phyloP scores from a whole-genome alignment of 2,888 invertebrate genomes.

The Proisotoma minuta region DNA sequence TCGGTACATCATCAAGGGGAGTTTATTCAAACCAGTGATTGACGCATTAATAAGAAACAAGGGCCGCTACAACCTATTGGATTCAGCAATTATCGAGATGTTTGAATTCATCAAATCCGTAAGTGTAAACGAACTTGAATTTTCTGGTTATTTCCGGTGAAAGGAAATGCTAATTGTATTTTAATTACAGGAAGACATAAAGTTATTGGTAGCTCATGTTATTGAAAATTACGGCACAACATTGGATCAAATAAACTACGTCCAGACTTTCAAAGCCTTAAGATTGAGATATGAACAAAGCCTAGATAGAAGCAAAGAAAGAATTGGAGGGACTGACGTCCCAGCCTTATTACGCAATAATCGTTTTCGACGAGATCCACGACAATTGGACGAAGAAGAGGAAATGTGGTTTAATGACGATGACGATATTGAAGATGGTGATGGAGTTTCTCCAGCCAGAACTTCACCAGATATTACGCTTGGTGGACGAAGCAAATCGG shows the following conservation, averaged over 20 bases:
- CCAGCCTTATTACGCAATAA: constrained; percentile 73
- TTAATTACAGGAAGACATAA: constrained; percentile 72
- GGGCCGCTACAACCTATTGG: constrained; percentile 95
- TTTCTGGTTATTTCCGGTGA: neutral
- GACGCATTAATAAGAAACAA: constrained; percentile 95
- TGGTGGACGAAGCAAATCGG: constrained; percentile 55
- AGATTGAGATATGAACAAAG: constrained; percentile 86
- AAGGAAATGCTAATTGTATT: constrained; percentile 23
- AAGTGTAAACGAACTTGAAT: constrained; percentile 33
- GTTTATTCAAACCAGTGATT: constrained; percentile 90
- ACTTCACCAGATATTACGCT: constrained; percentile 55
- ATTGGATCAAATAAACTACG: constrained; percentile 91
- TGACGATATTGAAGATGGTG: constrained; percentile 76
- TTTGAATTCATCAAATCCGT: constrained; percentile 95
- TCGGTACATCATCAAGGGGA: constrained; percentile 88
- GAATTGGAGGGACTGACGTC: constrained; percentile 54
- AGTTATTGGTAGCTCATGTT: constrained; percentile 83
- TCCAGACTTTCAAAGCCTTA: constrained; percentile 93
- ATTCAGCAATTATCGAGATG: constrained; percentile 97
- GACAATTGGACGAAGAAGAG: constrained; percentile 93
- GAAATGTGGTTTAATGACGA: constrained; percentile 99
- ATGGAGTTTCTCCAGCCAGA: constrained; percentile 47
- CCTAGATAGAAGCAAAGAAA: constrained; percentile 82
- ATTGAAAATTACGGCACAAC: constrained; percentile 94
- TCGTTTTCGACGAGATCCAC: constrained; percentile 84